phyloP scores from a whole-genome alignment of 2,113 vertebrate genomes.

The Neopipo cinnamomea region DNA sequence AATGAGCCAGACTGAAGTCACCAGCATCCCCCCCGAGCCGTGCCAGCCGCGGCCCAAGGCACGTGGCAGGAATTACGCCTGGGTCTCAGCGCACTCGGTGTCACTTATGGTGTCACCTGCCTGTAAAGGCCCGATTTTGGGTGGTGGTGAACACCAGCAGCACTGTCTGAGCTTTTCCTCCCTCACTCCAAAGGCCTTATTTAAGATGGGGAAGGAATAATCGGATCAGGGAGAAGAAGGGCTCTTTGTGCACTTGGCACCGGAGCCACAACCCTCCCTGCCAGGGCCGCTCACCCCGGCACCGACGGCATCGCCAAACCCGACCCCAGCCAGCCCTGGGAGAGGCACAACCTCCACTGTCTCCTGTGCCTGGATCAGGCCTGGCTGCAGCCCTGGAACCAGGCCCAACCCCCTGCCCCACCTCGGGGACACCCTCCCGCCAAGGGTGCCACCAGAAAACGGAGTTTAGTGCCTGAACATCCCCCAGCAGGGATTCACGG shows the following conservation, averaged over 20 bases:
- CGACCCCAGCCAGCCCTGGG: not conserved
- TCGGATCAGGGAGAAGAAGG: not conserved
- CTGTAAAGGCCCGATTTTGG: not conserved
- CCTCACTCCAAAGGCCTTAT: not conserved
- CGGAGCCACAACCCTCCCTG: not conserved
- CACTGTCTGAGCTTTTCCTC: not conserved
- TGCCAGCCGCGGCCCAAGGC: not conserved
- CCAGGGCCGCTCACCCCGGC: not conserved
- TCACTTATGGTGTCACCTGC: not conserved
- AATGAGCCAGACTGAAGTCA: not conserved
- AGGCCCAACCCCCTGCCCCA: not conserved
- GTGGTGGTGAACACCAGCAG: not conserved
- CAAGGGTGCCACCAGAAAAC: fast-evolving
- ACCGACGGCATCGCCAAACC: not conserved
- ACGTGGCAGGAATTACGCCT: not conserved
- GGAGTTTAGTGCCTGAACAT: fast-evolving
- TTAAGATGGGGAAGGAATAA: not conserved
- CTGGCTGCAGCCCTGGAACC: fast-evolving
- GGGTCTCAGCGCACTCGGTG: not conserved
- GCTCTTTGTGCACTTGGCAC: not conserved
- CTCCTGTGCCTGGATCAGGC: fast-evolving
- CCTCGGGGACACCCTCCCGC: fast-evolving
- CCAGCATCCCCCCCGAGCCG: not conserved
- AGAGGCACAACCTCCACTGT: not conserved
- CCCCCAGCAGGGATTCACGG: fast-evolving